Percentiles rank a stretch among this genome's conserved stretches.
Conservation (phyloP, 1,140 invertebrate species). For the Drosophila murphyi region DNA sequence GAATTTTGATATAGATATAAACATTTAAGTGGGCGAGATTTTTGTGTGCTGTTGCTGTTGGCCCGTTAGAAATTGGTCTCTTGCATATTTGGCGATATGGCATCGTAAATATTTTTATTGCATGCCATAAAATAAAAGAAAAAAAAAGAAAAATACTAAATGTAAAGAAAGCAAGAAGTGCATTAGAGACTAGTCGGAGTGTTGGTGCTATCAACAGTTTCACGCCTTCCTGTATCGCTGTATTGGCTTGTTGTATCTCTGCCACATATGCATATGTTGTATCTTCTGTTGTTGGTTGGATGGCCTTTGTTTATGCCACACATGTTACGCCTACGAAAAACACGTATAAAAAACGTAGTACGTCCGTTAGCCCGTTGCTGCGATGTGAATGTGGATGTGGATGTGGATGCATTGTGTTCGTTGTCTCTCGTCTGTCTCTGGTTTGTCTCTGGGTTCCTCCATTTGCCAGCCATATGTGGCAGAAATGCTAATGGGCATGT, state of each 20-base stretch:
- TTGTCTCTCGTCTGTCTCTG: slow-evolving; percentile 6
- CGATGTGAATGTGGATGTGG: not conserved
- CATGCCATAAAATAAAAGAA: slow-evolving; percentile 31
- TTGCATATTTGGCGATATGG: slow-evolving; percentile 52
- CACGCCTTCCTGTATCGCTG: slow-evolving; percentile 46
- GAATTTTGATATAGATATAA: too few species aligned
- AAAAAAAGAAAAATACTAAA: not conserved
- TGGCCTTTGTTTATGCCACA: slow-evolving; percentile 55
- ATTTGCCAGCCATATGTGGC: slow-evolving; percentile 57
- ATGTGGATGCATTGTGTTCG: slow-evolving; percentile 20
- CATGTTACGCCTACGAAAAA: slow-evolving; percentile 59
- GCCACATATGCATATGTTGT: slow-evolving; percentile 12
- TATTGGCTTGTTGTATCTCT: slow-evolving; percentile 17
- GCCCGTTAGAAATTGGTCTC: slow-evolving; percentile 39
- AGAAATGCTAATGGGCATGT: slow-evolving; percentile 56
- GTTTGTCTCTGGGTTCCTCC: slow-evolving; percentile 37
- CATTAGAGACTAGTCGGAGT: slow-evolving; percentile 35
- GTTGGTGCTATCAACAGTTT: slow-evolving; percentile 50
- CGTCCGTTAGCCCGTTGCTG: slow-evolving; percentile 19
- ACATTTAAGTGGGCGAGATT: too few species aligned
- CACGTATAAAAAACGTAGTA: slow-evolving; percentile 47
- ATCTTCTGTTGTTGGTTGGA: slow-evolving; percentile 16
- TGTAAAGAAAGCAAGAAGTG: slow-evolving; percentile 10
- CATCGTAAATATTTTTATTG: slow-evolving; percentile 56
- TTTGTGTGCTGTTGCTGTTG: slow-evolving; percentile 2